Evolutionary conservation across 2,113 vertebrate genomes (phyloP).

Genomic region (Eubucco bourcierii): DNA sequence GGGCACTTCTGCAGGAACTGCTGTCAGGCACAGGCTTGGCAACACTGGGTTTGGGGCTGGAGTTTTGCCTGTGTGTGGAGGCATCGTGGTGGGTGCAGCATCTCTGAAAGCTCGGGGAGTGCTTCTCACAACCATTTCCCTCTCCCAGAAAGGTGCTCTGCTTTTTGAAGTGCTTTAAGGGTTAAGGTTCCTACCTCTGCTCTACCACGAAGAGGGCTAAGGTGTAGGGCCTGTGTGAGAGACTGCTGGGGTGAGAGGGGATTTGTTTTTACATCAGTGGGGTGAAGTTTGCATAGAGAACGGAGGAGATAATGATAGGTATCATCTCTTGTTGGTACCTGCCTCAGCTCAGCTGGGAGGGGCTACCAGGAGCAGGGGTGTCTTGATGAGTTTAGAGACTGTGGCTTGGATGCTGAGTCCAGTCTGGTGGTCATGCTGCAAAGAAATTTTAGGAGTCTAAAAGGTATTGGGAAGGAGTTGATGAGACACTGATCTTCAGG

Average conservation of each 20-base stretch:
- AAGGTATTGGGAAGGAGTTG: neutral
- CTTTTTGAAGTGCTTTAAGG: neutral
- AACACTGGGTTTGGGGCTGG: neutral
- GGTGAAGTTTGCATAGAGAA: neutral
- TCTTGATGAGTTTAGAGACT: neutral
- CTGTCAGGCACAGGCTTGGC: neutral
- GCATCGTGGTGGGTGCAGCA: neutral
- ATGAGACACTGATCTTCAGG: rapidly evolving
- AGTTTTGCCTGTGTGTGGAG: neutral
- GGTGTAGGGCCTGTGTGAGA: neutral
- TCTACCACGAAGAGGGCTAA: rapidly evolving
- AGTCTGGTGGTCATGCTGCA: rapidly evolving
- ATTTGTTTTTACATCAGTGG: neutral
- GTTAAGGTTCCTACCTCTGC: neutral
- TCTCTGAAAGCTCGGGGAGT: neutral
- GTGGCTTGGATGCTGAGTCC: rapidly evolving
- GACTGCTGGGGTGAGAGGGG: neutral
- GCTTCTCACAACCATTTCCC: neutral
- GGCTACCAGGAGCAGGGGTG: neutral
- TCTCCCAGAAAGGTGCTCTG: neutral
- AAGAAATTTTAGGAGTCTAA: neutral
- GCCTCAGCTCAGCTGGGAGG: neutral
- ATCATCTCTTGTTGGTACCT: neutral
- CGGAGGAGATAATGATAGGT: neutral
- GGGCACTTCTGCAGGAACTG: neutral